Evolutionary conservation across 2,113 vertebrate genomes (phyloP).

Genomic region (Callorhinus ursinus): DNA sequence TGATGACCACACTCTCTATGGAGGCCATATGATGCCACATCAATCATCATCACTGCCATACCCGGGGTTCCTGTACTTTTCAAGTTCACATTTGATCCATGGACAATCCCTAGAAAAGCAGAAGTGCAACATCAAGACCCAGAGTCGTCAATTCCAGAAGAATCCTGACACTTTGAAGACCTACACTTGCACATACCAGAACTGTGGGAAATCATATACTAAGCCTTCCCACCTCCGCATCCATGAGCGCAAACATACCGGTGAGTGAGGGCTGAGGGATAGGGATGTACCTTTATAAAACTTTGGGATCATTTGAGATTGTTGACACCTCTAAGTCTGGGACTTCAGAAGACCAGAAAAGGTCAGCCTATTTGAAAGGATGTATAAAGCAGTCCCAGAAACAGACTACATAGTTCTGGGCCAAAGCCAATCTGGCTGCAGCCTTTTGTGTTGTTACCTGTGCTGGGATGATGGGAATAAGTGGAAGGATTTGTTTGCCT

Average conservation of each 20-base stretch:
- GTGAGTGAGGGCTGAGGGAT: constrained; percentile 4
- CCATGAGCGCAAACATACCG: constrained; percentile 51
- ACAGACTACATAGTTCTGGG: not conserved
- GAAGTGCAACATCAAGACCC: not conserved
- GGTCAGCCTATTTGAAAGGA: not conserved
- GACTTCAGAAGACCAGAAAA: not conserved
- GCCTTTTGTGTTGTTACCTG: not conserved
- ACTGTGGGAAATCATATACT: constrained; percentile 20
- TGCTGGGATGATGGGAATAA: not conserved
- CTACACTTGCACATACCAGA: not conserved
- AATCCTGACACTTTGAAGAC: not conserved
- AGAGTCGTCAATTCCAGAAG: not conserved
- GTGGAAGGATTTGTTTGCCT: not conserved
- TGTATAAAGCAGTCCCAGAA: not conserved
- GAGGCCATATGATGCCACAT: not conserved
- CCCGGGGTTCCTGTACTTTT: not conserved
- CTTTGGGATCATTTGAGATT: not conserved
- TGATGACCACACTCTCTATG: not conserved
- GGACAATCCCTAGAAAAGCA: not conserved
- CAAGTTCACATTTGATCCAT: not conserved
- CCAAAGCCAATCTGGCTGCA: not conserved
- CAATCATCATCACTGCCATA: not conserved
- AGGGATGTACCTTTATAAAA: not conserved
- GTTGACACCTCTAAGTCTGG: not conserved
- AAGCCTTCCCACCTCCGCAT: constrained; percentile 16